These are phyloP conservation scores for Sphaerophoria taeniata DNA, from an alignment of 2,888 invertebrate species.

Conservation along the genomic window DNA sequence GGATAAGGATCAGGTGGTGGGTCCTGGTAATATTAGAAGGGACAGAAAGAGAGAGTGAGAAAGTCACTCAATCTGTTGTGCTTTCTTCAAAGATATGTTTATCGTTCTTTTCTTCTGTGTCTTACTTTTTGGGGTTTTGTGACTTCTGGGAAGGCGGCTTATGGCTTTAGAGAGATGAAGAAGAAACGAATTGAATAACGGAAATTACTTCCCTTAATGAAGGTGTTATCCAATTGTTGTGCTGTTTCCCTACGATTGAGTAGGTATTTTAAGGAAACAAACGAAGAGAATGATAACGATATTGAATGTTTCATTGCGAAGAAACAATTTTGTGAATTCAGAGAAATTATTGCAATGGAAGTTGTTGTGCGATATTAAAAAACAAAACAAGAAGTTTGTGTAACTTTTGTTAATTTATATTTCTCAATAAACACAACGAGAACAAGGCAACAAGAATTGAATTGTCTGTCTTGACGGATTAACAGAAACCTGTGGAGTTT, in stretches of 20 bases:
- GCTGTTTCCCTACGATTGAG: constrained; percentile 19
- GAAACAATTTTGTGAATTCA: not conserved
- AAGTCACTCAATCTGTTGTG: constrained; percentile 63
- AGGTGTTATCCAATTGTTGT: constrained; percentile 54
- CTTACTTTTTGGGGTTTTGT: constrained; percentile 1
- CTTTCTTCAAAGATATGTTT: constrained; percentile 43
- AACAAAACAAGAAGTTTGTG: constrained; percentile 26
- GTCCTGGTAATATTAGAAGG: not conserved
- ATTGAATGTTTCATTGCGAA: not conserved
- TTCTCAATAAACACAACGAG: constrained; percentile 3
- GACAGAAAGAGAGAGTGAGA: not conserved
- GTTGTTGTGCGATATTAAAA: not conserved
- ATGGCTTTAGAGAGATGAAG: not conserved
- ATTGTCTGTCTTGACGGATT: not conserved
- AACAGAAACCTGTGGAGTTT: too few species aligned
- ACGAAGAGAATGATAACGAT: constrained; percentile 4
- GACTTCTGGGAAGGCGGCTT: not conserved
- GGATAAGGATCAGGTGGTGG: constrained; percentile 34
- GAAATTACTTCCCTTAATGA: constrained; percentile 69
- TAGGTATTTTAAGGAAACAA: constrained; percentile 3
- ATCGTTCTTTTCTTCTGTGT: constrained; percentile 47
- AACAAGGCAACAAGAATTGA: not conserved
- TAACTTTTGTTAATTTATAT: constrained; percentile 26
- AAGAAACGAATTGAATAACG: constrained; percentile 50
- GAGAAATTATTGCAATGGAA: constrained; percentile 23